phyloP scores from a whole-genome alignment of 2,888 invertebrate genomes.

The Sminthurides aquaticus region DNA sequence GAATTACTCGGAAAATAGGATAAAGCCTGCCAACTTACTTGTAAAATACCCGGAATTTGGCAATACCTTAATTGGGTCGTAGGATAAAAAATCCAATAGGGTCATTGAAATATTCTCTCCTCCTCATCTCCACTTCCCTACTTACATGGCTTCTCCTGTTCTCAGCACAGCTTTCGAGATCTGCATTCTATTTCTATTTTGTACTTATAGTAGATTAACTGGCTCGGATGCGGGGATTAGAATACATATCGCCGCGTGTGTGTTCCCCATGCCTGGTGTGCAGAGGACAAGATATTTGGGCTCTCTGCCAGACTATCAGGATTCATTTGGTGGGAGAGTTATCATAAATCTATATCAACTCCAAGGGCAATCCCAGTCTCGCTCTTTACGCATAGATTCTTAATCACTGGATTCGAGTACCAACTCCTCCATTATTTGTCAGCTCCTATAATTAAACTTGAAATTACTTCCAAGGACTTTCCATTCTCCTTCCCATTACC shows the following conservation, averaged over 20 bases:
- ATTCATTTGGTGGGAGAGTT: background rate
- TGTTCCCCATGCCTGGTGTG: too few species aligned
- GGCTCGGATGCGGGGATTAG: too few species aligned
- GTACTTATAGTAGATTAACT: too few species aligned
- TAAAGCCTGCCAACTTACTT: too few species aligned
- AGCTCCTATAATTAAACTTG: conserved; percentile 7
- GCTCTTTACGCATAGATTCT: background rate
- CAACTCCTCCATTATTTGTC: background rate
- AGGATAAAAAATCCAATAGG: background rate
- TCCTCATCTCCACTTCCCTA: too few species aligned
- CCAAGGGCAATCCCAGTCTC: background rate
- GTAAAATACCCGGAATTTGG: background rate
- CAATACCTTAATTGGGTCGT: background rate
- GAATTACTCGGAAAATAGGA: too few species aligned
- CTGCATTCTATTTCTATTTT: too few species aligned
- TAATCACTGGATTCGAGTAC: background rate
- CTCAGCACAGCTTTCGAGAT: too few species aligned
- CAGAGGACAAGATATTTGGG: background rate
- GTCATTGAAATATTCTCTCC: background rate
- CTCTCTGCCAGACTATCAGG: conserved; percentile 4
- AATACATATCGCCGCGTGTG: too few species aligned
- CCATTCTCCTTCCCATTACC: background rate
- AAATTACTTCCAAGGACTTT: background rate
- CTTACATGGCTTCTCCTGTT: too few species aligned
- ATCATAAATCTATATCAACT: background rate